These are phyloP conservation scores for Hydractinia symbiolongicarpus DNA, from an alignment of 30 jellyfish, hydroid and myxozoan genomes.

Conservation along the genomic window DNA sequence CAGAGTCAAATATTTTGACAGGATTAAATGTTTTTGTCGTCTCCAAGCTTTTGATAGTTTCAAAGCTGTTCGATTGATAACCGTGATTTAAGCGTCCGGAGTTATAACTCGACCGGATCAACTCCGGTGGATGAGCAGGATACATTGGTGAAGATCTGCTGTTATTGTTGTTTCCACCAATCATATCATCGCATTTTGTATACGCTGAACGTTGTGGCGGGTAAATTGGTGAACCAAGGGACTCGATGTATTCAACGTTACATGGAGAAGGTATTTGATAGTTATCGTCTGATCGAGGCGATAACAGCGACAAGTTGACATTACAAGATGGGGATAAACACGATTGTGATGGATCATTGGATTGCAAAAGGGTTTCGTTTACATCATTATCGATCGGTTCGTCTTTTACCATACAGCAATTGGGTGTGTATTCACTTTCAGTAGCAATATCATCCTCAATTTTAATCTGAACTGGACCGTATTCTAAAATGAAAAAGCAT, in stretches of 20 bases:
- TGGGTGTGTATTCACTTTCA: constrained; percentile 24
- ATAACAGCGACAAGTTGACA: constrained; percentile 9
- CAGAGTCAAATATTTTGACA: too few relatives aligned
- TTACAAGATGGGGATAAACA: constrained; percentile 5
- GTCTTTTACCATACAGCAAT: constrained; percentile 64
- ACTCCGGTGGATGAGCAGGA: not conserved
- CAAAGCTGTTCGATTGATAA: too few relatives aligned
- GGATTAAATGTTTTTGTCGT: too few relatives aligned
- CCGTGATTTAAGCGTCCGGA: too few relatives aligned
- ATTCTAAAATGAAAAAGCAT: not conserved
- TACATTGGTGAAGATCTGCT: constrained; percentile 11
- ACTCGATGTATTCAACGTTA: constrained; percentile 12
- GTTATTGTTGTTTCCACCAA: not conserved
- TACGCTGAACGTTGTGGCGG: constrained; percentile 8
- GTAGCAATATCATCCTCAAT: constrained; percentile 33
- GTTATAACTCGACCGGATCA: not conserved
- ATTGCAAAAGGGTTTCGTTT: not conserved
- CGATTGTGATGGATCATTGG: not conserved
- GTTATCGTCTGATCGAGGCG: constrained; percentile 24
- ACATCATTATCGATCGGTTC: constrained; percentile 30
- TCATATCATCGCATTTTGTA: not conserved
- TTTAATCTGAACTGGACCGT: constrained; percentile 36
- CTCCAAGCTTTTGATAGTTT: too few relatives aligned
- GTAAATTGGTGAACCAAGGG: constrained; percentile 25
- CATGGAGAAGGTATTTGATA: constrained; percentile 29